Base-by-base conservation (phyloP, 2,797 vertebrate genomes). In the Threskiornis aethiopicus region DNA sequence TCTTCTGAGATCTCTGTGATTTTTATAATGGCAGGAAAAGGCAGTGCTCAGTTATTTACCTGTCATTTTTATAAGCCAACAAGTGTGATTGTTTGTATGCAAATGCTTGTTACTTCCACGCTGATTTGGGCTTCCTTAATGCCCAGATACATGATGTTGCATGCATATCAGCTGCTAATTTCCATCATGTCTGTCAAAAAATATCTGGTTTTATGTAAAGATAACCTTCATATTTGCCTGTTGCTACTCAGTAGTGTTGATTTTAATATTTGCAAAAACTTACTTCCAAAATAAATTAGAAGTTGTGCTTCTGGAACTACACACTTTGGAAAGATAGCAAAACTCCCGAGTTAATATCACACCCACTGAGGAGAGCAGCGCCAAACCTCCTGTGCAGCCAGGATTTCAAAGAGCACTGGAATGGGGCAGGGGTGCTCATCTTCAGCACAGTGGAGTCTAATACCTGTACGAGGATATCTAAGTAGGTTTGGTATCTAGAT, bases 11-110 rank as follows among this genome's bases (percentile, higher is more conserved):
- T 89, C 25, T 24, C 52, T 58, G 28, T 83, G 64, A 64, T 93
- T 90, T 95, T 89, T 89, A 37, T 37, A 89, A 89, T 42, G 59
- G 62, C 41, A 78, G 58, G 52, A 55, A 90, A 93, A 91, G 11
- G 15, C 41, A 90, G 37, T 29, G 65, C 18, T 85, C 25, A 39
- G 51, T 87, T 85, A 69, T 66, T 97, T 95, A 55, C 33, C 55
- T 86, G 80, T 94, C 69, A 82, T 90, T 95, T 92, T 78, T 85
- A 52, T 95, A 86, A 95, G 42, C 39, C 84, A 95, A 83, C 39
- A 75, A 77, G 8, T 73, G 11, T 39, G 65, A 42, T 83, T 62
- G 59, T 72, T 91, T 95, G 57, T 84, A 69, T 85, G 87, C 49
- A 90, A 90, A 81, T 84, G 28, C 49, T 92, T 29, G 25, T 58